Conservation (phyloP, 2,113 vertebrate species). For the Crypturellus undulatus region DNA sequence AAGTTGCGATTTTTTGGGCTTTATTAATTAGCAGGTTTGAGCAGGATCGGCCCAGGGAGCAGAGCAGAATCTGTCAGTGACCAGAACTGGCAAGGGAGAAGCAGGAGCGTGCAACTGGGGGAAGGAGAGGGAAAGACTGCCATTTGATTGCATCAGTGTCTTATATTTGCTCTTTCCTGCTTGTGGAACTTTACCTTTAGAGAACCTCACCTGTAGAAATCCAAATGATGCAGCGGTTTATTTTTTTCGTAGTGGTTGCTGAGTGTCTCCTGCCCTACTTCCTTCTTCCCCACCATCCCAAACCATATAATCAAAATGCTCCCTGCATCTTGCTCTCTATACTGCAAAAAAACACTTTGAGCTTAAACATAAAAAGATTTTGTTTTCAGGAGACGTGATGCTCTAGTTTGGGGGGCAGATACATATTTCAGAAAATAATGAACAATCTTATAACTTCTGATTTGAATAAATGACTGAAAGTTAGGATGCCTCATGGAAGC, state of each 20-base stretch:
- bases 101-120: slow-evolving; percentile 2
- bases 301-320: background rate
- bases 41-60: background rate
- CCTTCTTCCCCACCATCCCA: accelerated
- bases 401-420: background rate
- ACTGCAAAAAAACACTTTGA: background rate
- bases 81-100: background rate
- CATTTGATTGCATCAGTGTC: background rate
- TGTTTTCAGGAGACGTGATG: slow-evolving; percentile 17
- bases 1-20: slow-evolving; percentile 4
- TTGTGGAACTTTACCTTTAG: background rate
- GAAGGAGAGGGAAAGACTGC: slow-evolving; percentile 22
- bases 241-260: background rate
- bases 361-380: background rate
- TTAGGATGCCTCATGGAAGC: background rate
- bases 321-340: slow-evolving; percentile 28
- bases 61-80: background rate
- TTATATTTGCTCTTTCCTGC: background rate
- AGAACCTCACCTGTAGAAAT: background rate
- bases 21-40: slow-evolving; percentile 37
- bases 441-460: background rate
- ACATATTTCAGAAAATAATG: background rate
- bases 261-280: background rate
- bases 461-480: background rate
- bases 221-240: background rate